phyloP scores from a whole-genome alignment of 1,140 invertebrate genomes.

The Trissolcus basalis region DNA sequence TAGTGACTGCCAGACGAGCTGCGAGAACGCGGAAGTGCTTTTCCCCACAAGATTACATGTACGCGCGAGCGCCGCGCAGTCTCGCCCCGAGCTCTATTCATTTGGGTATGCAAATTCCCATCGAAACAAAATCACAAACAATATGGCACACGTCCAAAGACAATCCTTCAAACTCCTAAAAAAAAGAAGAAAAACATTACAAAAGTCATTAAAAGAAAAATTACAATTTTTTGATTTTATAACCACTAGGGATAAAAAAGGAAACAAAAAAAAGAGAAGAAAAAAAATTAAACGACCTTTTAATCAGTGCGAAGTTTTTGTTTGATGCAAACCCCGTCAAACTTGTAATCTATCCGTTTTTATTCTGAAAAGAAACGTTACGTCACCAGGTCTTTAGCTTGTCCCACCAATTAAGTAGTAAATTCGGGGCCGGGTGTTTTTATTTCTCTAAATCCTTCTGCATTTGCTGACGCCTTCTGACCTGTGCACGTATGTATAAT shows the following conservation, averaged over 20 bases:
- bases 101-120: conserved; percentile 57
- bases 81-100: conserved; percentile 47
- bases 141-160: conserved; percentile 37
- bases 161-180: no score
- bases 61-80: conserved; percentile 44
- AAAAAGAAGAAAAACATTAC: no score
- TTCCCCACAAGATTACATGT: conserved; percentile 52
- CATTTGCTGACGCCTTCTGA: conserved; percentile 53
- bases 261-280: no score
- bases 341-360: conserved; percentile 47
- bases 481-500: conserved; percentile 53
- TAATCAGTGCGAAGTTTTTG: conserved; percentile 28
- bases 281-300: conserved; percentile 2
- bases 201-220: no score
- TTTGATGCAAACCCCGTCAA: conserved; percentile 7
- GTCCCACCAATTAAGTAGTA: conserved; percentile 53
- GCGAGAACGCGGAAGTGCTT: conserved; percentile 53
- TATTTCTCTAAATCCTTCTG: conserved; percentile 57
- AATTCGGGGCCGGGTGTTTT: conserved; percentile 41
- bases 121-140: conserved; percentile 23
- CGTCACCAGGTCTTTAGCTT: conserved; percentile 49
- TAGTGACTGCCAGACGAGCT: conserved; percentile 40
- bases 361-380: conserved; percentile 41
- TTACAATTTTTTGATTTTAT: no score
- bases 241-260: no score